Evolutionary conservation across 1,140 invertebrate genomes (phyloP).

Genomic region (Drosophila kurseongensis): DNA sequence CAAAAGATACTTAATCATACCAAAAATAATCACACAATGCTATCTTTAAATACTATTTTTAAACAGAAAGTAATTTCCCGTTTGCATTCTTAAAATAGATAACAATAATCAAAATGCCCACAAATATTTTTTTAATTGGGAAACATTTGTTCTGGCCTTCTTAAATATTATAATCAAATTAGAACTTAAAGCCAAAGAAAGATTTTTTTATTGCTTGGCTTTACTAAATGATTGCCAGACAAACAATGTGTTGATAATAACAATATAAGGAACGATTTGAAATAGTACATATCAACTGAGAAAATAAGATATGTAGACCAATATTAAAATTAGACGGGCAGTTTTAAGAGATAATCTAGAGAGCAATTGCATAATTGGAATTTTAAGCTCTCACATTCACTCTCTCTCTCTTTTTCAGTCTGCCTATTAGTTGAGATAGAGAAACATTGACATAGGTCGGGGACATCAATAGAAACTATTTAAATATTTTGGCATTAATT

Average conservation of each 20-base stretch:
- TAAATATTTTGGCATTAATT: constrained; percentile 29
- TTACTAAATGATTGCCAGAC: constrained; percentile 52
- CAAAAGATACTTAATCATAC: background rate
- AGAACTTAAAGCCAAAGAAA: constrained; percentile 41
- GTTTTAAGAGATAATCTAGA: constrained; percentile 24
- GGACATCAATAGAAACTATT: constrained; percentile 25
- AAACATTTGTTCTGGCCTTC: constrained; percentile 21
- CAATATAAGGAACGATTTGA: constrained; percentile 25
- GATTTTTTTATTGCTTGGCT: constrained; percentile 22
- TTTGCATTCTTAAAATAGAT: constrained; percentile 19
- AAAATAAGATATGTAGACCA: constrained; percentile 36
- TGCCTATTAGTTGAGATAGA: constrained; percentile 11
- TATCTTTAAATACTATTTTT: constrained; percentile 1
- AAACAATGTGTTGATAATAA: constrained; percentile 27
- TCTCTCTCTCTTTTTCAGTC: constrained; percentile 3
- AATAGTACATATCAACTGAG: constrained; percentile 20
- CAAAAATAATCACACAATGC: constrained; percentile 7
- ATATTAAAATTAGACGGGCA: constrained; percentile 60
- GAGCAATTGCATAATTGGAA: constrained; percentile 53
- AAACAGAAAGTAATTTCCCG: background rate
- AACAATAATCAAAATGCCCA: constrained; percentile 7
- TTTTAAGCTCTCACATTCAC: background rate
- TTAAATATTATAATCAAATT: constrained; percentile 36
- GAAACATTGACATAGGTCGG: constrained; percentile 62
- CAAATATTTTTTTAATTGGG: constrained; percentile 15